Conservation (phyloP, 2,888 invertebrate species). For the Amitus sp. region DNA sequence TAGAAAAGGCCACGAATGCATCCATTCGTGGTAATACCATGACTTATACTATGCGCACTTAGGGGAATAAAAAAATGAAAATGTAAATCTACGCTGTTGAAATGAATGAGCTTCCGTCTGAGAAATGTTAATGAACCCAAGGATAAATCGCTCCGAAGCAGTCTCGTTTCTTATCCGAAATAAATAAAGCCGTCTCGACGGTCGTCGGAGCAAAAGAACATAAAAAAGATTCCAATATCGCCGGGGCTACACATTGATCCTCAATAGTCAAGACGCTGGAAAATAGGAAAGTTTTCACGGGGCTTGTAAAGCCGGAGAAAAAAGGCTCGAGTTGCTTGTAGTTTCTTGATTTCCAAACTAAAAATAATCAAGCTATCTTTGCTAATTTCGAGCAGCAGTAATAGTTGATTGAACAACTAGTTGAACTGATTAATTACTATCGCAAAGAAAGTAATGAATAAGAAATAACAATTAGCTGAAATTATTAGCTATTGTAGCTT, state of each 20-base stretch:
- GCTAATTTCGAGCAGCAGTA: too few species aligned
- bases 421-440: too few species aligned
- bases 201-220: background rate
- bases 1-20: background rate
- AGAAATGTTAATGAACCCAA: background rate
- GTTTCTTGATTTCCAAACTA: slow-evolving; percentile 4
- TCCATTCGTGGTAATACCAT: background rate
- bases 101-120: background rate
- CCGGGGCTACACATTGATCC: background rate
- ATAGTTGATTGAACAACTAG: too few species aligned
- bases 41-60: background rate
- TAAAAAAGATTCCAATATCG: background rate
- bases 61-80: background rate
- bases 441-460: too few species aligned
- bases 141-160: background rate
- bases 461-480: too few species aligned
- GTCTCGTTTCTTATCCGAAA: slow-evolving; percentile 2
- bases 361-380: too few species aligned
- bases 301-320: background rate
- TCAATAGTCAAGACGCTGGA: slow-evolving; percentile 3
- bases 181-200: slow-evolving; percentile 14
- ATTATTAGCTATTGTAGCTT: too few species aligned
- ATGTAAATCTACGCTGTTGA: background rate
- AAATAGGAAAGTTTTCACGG: slow-evolving; percentile 6
- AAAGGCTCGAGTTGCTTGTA: background rate